These are phyloP conservation scores for Anguilla obscura DNA, from an alignment of 2,797 vertebrate species.

Conservation along the genomic window DNA sequence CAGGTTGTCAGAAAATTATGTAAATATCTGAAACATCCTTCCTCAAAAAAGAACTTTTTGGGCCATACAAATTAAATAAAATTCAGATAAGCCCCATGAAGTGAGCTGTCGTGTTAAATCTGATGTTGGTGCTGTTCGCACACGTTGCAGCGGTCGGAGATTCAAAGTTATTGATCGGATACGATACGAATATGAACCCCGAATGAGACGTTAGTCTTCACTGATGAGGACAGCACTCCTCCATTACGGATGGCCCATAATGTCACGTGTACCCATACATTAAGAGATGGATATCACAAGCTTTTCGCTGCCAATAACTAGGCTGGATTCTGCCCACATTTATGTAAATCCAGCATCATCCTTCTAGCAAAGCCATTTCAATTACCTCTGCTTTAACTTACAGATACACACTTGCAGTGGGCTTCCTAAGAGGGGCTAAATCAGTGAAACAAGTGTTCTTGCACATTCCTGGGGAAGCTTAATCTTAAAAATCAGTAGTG, in stretches of 20 bases:
- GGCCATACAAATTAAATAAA: neutral
- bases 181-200: neutral
- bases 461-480: neutral
- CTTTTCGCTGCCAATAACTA: neutral
- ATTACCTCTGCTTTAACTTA: neutral
- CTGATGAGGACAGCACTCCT: neutral
- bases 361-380: neutral
- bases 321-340: neutral
- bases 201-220: neutral
- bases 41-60: neutral
- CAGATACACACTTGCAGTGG: too few relatives aligned
- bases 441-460: neutral
- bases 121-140: neutral
- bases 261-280: neutral
- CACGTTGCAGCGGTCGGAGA: neutral
- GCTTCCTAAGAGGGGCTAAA: neutral
- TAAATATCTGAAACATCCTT: neutral
- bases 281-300: neutral
- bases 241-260: neutral
- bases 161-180: neutral
- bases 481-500: neutral
- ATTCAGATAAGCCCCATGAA: neutral
- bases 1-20: neutral
- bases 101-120: neutral
- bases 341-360: neutral